Evolutionary conservation across 2,888 invertebrate genomes (phyloP).

Genomic region (Hemithea aestivaria): DNA sequence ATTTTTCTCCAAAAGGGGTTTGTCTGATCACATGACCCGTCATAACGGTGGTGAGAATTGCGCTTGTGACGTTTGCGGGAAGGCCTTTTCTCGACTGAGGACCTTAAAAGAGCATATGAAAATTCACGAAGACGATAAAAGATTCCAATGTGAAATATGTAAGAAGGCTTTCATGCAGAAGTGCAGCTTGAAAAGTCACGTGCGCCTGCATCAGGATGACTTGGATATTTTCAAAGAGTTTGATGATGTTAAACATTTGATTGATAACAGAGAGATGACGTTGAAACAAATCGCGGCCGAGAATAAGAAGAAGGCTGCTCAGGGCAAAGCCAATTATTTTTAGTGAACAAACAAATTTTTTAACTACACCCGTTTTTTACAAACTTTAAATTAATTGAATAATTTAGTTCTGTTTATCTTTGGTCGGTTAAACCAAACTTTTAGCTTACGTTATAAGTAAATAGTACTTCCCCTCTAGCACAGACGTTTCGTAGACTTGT

Average conservation of each 20-base stretch:
- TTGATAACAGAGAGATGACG: constrained; percentile 67
- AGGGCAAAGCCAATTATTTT: constrained; percentile 28
- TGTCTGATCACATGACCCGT: constrained; percentile 56
- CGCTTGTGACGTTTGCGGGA: constrained; percentile 61
- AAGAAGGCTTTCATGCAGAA: constrained; percentile 68
- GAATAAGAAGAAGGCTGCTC: constrained; percentile 47
- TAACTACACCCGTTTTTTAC: too few relatives aligned
- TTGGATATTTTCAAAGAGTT: constrained; percentile 73
- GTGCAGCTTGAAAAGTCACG: constrained; percentile 63
- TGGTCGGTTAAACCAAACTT: too few relatives aligned
- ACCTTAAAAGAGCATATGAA: constrained; percentile 62
- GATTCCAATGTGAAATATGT: constrained; percentile 65
- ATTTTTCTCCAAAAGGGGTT: constrained; percentile 66
- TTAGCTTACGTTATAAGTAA: too few relatives aligned
- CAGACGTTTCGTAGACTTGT: too few relatives aligned
- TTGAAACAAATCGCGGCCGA: constrained; percentile 68
- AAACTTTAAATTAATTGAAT: too few relatives aligned
- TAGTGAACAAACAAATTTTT: too few relatives aligned
- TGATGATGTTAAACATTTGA: constrained; percentile 69
- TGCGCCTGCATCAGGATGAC: constrained; percentile 65
- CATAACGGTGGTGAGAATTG: constrained; percentile 56
- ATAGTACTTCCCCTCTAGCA: too few relatives aligned
- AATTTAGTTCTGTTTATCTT: too few relatives aligned
- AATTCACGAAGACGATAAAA: constrained; percentile 57
- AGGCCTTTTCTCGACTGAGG: constrained; percentile 50